Base-by-base conservation (phyloP, 2,113 vertebrate genomes). In the Arvicanthis niloticus region DNA sequence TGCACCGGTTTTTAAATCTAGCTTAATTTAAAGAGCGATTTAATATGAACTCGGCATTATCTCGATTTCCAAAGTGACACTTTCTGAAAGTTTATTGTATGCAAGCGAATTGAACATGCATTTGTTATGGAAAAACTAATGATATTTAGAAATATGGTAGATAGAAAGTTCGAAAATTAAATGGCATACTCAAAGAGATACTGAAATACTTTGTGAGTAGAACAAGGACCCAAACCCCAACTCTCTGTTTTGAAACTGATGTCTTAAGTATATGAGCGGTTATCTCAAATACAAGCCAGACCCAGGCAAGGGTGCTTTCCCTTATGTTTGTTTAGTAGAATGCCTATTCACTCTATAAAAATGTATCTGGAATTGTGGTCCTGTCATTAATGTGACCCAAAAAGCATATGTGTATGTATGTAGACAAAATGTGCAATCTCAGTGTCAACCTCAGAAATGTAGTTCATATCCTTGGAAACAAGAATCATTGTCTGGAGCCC, bases 11-110 rank as follows among this genome's bases (percentile, higher is more conserved):
- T 94, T 92, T 51, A 72, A 94, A 56, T 93, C 51, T 93, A 93
- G 72, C 95, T 88, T 97, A 88, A 96, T 95, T 91, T 93, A 88
- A 94, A 82, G 12, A 13, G 68, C 81, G 92, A 84, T 95, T 97
- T 94, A 78, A 31, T 60, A 65, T 89, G 81, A 97, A 94, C 91
- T 95, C 56, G 67, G 3, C 40, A 22, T 73, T 94, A 76, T 26
- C 85, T 91, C 34, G 51, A 37, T 67, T 60, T 91, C 81, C 81
- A 91, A 88, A 89, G 56, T 70, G 80, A 29, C 19, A 93, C 51
- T 91, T 97, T 97, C 65, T 72, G 3, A 60, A 73, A 93, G 78
- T 95, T 95, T 92, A 93, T 48, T 76, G 8, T n/a, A 11, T 88
- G 70, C 67, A 48, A 81, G 29, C 76, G 94, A 95, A 85, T 92